Conservation (phyloP, 1,140 invertebrate genomes). For the Cecropterus lyciades region DNA sequence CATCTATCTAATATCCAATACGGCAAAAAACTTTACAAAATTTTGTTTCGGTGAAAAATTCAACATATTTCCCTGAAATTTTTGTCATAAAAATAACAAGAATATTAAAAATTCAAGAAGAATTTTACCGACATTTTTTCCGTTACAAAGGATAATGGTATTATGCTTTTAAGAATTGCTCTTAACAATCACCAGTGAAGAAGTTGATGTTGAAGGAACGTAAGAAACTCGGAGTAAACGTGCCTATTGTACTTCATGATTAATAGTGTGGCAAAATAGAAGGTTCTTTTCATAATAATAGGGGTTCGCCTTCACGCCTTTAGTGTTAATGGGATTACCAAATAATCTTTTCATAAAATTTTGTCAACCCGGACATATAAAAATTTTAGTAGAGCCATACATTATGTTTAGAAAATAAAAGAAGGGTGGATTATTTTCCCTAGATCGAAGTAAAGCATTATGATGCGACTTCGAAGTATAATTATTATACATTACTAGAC, state of each 20-base stretch:
- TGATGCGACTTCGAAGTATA: too few species aligned
- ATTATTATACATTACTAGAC: too few species aligned
- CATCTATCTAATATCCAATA: too few species aligned
- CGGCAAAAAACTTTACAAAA: background rate
- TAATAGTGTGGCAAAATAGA: slow-evolving; percentile 40
- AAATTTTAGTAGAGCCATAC: background rate
- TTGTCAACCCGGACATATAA: background rate
- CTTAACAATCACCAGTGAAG: slow-evolving; percentile 18
- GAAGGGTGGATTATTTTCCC: too few species aligned
- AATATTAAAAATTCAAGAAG: background rate
- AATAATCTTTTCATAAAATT: slow-evolving; percentile 4
- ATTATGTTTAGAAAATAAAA: too few species aligned
- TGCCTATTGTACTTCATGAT: slow-evolving; percentile 43
- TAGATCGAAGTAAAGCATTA: too few species aligned
- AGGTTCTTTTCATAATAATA: slow-evolving; percentile 41
- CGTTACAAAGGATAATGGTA: slow-evolving; percentile 15
- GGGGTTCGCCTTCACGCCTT: slow-evolving; percentile 34
- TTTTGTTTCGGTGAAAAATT: background rate
- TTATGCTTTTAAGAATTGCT: slow-evolving; percentile 26
- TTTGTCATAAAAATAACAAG: background rate
- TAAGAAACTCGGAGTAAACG: slow-evolving; percentile 33
- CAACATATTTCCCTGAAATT: background rate
- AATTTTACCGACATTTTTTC: slow-evolving; percentile 9
- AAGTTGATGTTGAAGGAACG: slow-evolving; percentile 20
- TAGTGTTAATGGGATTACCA: slow-evolving; percentile 38